phyloP scores from a whole-genome alignment of 2,797 vertebrate species.

The Macroramphosus scolopax region DNA sequence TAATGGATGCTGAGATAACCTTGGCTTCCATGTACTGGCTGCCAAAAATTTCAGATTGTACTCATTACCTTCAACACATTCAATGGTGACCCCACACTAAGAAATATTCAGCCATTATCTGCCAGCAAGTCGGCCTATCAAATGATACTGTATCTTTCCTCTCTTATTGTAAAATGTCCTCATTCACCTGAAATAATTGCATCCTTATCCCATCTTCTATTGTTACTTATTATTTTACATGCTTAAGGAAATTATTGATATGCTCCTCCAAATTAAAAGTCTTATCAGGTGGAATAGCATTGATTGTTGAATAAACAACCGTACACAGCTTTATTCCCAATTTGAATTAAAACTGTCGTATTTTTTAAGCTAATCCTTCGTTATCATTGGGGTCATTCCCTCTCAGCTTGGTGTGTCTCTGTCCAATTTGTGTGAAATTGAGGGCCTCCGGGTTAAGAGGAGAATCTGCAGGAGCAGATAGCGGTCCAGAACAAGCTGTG shows the following conservation, averaged over 20 bases:
- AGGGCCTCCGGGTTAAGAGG: slow-evolving; percentile 58
- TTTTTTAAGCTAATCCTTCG: slow-evolving; percentile 49
- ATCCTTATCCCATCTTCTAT: no score
- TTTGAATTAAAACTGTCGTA: slow-evolving; percentile 48
- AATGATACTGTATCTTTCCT: no score
- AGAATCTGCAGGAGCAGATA: slow-evolving; percentile 63
- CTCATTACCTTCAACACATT: slow-evolving; percentile 20
- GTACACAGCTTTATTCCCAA: slow-evolving; percentile 43
- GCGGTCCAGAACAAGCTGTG: slow-evolving; percentile 25
- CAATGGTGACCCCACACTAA: slow-evolving; percentile 9
- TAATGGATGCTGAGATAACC: slow-evolving; percentile 14
- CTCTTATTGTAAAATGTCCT: no score
- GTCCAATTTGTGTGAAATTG: slow-evolving; percentile 64
- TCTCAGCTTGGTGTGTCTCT: slow-evolving; percentile 36
- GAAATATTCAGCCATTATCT: not conserved
- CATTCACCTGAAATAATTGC: no score
- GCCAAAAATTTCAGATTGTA: slow-evolving; percentile 9
- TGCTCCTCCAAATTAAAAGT: slow-evolving; percentile 32
- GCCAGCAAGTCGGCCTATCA: not conserved
- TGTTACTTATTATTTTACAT: no score
- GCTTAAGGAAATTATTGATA: not conserved
- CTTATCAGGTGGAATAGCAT: slow-evolving; percentile 15
- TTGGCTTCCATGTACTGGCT: slow-evolving; percentile 1
- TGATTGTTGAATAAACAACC: slow-evolving; percentile 30
- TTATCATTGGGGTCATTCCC: slow-evolving; percentile 60